phyloP scores from a whole-genome alignment of 2,797 vertebrate species.

The Cacajao melanocephalus region DNA sequence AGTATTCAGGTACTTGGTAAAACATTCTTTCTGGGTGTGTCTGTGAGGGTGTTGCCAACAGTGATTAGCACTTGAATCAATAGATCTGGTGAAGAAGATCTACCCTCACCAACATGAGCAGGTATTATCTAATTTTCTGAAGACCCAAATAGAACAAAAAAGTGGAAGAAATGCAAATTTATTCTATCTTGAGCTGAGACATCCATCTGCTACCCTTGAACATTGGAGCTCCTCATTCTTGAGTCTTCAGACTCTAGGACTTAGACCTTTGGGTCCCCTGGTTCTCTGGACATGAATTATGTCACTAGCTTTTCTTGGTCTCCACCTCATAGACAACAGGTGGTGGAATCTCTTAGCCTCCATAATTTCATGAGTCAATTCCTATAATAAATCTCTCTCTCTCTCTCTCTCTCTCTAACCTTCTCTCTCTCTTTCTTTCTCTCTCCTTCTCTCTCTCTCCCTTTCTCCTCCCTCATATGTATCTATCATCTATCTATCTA shows the following conservation, averaged over 20 bases:
- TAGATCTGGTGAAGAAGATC: not conserved
- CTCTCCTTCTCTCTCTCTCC: not conserved
- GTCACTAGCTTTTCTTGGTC: not conserved
- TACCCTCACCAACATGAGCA: not conserved
- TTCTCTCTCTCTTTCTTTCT: not conserved
- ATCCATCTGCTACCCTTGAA: not conserved
- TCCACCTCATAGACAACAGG: not conserved
- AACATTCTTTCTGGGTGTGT: not conserved
- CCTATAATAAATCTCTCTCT: no score
- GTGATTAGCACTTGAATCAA: not conserved
- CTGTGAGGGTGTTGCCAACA: not conserved
- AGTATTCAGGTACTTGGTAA: not conserved
- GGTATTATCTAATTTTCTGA: not conserved
- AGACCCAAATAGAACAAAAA: not conserved
- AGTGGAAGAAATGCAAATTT: not conserved
- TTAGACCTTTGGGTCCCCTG: not conserved
- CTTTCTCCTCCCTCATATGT: no score
- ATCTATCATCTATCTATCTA: no score
- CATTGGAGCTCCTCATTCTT: not conserved
- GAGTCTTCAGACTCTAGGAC: not conserved
- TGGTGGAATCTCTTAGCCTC: not conserved
- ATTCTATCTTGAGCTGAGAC: not conserved
- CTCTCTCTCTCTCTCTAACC: no score
- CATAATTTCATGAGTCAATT: not conserved
- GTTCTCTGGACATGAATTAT: no score